Percentiles rank a stretch among this genome's conserved stretches.
Conservation (phyloP, 1,140 invertebrate genomes). For the Drosophila ficusphila region DNA sequence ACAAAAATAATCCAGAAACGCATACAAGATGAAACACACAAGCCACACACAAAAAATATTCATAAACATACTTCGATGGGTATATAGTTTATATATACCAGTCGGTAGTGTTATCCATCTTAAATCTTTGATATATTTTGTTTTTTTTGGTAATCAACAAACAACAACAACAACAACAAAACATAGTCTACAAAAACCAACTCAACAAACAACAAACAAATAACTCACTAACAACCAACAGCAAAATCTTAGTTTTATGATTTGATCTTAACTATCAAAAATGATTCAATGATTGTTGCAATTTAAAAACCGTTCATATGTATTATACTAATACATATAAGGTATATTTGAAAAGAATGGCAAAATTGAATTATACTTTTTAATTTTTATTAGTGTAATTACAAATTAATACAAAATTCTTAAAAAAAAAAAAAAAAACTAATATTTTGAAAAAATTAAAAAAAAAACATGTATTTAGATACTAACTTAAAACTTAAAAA, state of each 20-base stretch:
- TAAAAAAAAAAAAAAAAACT: slow-evolving; percentile 16
- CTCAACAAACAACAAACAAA: slow-evolving; percentile 19
- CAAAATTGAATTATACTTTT: slow-evolving; percentile 60
- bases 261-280: slow-evolving; percentile 31
- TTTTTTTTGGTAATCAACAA: slow-evolving; percentile 32
- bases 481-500: slow-evolving; percentile 29
- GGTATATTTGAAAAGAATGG: slow-evolving; percentile 2
- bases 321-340: slow-evolving; percentile 39
- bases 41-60: slow-evolving; percentile 8
- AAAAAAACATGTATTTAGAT: slow-evolving; percentile 21
- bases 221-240: slow-evolving; percentile 24
- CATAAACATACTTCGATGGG: neutral
- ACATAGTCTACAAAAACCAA: slow-evolving; percentile 26
- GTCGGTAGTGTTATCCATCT: slow-evolving; percentile 16
- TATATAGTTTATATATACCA: slow-evolving; percentile 45
- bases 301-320: slow-evolving; percentile 34
- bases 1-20: slow-evolving; percentile 17
- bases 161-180: slow-evolving; percentile 50
- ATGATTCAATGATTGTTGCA: slow-evolving; percentile 50
- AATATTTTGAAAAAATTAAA: slow-evolving; percentile 34
- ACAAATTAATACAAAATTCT: slow-evolving; percentile 21
- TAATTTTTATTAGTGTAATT: slow-evolving; percentile 56
- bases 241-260: slow-evolving; percentile 44
- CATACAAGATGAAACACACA: slow-evolving; percentile 22
- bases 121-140: slow-evolving; percentile 9